Base-by-base conservation (phyloP, 2,797 vertebrate genomes). In the Clarias fuscus region DNA sequence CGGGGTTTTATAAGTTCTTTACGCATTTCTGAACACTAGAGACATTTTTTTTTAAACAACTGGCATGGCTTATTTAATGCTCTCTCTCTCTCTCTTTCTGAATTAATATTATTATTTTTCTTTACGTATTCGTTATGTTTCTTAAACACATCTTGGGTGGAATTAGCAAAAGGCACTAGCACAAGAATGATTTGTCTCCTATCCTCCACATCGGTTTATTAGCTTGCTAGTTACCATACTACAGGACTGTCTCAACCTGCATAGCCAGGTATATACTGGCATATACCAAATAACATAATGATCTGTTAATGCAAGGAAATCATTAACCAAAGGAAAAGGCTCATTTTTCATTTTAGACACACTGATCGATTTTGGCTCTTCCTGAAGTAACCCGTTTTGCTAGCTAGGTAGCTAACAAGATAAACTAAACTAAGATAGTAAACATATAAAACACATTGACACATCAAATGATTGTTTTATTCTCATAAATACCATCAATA, bases 1-100 rank as follows among this genome's bases (percentile, higher is more conserved):
- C 89, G 78, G 82, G 88, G 78, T 88, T 90, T 89, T 88, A 90
- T 89, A 90, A 86, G 84, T 86, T 87, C 81, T 87, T 77, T 82
- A 86, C 82, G 84, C 88, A 89, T 89, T 88, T 88, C 88, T 86
- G 87, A 89, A 76, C 87, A 85, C 72, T 24, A 82, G 84, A 56
- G 73, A 80, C 84, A 71, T 80, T 85, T 79, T 87, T 73, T 37
- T 30, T 30, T 30, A 1, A 88, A 88, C 82, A 87, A 84, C 62
- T 61, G 77, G 27, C 72, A 85, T 73, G 61, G 72, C 58, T 84
- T 87, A 88, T 88, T 82, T 83, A 88, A 27, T 53, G 30, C 80
- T 84, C 58, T 76, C 27, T 88, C 58, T 82, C 37, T 48, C 84
- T 61, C 73, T 56, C 33, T 33, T 33, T 33, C 33, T 33, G 33